phyloP scores from a whole-genome alignment of 2,888 invertebrate species.

The Ennomos quercinarius region DNA sequence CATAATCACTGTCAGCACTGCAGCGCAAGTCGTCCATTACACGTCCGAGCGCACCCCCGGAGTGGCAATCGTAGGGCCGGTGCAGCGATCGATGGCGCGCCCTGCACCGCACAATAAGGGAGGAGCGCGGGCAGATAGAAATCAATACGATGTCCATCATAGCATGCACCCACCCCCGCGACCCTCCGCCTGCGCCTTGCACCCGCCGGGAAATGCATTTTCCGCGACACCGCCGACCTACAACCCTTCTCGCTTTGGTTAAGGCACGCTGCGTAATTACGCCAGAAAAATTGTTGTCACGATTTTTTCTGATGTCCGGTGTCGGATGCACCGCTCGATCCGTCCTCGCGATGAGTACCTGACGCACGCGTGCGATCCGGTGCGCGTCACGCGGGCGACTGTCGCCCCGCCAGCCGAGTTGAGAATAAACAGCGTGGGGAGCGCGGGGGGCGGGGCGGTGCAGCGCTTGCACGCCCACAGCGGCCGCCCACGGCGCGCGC shows the following conservation, averaged over 20 bases:
- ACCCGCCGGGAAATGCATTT: conserved; percentile 80
- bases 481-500: conserved; percentile 70
- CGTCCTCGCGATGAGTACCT: conserved; percentile 61
- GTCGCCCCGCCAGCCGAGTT: conserved; percentile 73
- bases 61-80: conserved; percentile 68
- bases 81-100: conserved; percentile 83
- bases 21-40: conserved; percentile 49
- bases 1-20: conserved; percentile 58
- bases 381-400: conserved; percentile 83
- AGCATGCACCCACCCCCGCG: conserved; percentile 87
- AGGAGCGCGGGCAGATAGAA: conserved; percentile 85
- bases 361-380: conserved; percentile 72
- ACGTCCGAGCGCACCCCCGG: conserved; percentile 68
- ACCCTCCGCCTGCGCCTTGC: conserved; percentile 82
- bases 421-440: conserved; percentile 80
- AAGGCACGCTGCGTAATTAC: conserved; percentile 41
- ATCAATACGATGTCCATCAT: conserved; percentile 87
- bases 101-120: conserved; percentile 82
- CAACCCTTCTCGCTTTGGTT: conserved; percentile 60
- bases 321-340: conserved; percentile 77
- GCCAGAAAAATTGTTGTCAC: conserved; percentile 51
- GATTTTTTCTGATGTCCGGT: conserved; percentile 70
- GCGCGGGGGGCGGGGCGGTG: conserved; percentile 70
- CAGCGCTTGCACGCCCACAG: conserved; percentile 81
- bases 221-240: conserved; percentile 64